Evolutionary conservation across 1,140 invertebrate genomes (phyloP), one percentile per base, ranked within the genome.

Genomic region (Brachionus sp.): DNA sequence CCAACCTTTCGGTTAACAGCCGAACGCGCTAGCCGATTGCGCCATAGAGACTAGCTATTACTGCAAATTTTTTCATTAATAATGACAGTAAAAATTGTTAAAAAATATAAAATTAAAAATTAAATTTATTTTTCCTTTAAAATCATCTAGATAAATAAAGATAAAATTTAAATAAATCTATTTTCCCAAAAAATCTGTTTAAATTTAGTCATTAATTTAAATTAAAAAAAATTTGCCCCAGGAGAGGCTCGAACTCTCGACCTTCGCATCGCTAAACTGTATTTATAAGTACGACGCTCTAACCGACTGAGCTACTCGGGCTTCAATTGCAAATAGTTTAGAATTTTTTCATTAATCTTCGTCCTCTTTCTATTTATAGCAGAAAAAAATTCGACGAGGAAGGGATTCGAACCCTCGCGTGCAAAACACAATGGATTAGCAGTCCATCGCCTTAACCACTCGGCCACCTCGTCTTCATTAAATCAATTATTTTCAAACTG

Each of bases 1-100:
- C 82, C 82, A 83, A 82, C 82, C 82, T 83, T 83, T 83, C 82
- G 82, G 82, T 83, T 83, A 83, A 83, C 82, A 83, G 82, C 82
- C 82, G 82, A 83, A 83, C 82, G 82, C 82, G 82, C 82, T 83
- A 83, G 77, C 82, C 82, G 73, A 83, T 83, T 83, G 73, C 82
- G 82, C 82, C 82, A 29, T 29, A 29, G 29, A 29, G 29, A 29
- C 29, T 29, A 29, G 3, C 29, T 29, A 3, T 29, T 3, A 29
- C 3, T 2, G 29, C 29, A 2, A 29, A 1, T 29, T 29, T 29
- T 29, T 29, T 29, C 3, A 29, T 29, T 29, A 2, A 29, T 29
- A 2, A 29, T 29, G 29, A 29, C n/a, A n/a, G n/a, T n/a, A n/a
- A n/a, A n/a, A n/a, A n/a, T n/a, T n/a, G n/a, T n/a, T n/a, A n/a